Evolutionary conservation across 30 jellyfish, hydroid and myxozoan genomes (phyloP).

Genomic region (Aurelia aurita): DNA sequence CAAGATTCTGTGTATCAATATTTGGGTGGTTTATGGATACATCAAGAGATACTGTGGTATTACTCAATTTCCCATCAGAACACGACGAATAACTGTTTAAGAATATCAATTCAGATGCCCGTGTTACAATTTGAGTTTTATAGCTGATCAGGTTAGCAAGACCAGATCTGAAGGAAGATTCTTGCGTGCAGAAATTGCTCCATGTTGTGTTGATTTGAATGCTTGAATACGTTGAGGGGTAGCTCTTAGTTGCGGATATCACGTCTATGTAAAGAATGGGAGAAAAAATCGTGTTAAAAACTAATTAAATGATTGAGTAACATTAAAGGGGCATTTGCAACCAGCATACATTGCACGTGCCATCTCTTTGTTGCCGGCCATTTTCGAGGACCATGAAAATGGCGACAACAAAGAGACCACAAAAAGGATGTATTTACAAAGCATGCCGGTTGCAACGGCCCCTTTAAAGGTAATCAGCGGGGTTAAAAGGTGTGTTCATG

Average conservation of each 20-base stretch:
- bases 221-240: neutral
- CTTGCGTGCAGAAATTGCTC: neutral
- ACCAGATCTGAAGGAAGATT: neutral
- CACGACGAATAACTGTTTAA: neutral
- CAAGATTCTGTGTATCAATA: conserved; percentile 1
- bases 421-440: no score
- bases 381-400: no score
- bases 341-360: no score
- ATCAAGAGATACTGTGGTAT: neutral
- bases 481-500: no score
- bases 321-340: no score
- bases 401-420: no score
- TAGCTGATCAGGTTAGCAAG: neutral
- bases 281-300: no score
- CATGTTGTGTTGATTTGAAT: conserved; percentile 10
- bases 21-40: conserved; percentile 14
- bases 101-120: conserved; percentile 1
- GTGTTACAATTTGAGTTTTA: conserved; percentile 4
- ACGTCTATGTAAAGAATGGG: no score
- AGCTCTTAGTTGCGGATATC: neutral
- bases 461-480: no score
- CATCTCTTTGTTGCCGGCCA: no score
- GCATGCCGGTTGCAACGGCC: no score
- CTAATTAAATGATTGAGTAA: no score
- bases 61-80: neutral